A percentile compares a stretch with the other conserved stretches of the same genome.
These are phyloP conservation scores for Chrysoperla carnea DNA, from an alignment of 1,140 invertebrate species.

Conservation along the genomic window DNA sequence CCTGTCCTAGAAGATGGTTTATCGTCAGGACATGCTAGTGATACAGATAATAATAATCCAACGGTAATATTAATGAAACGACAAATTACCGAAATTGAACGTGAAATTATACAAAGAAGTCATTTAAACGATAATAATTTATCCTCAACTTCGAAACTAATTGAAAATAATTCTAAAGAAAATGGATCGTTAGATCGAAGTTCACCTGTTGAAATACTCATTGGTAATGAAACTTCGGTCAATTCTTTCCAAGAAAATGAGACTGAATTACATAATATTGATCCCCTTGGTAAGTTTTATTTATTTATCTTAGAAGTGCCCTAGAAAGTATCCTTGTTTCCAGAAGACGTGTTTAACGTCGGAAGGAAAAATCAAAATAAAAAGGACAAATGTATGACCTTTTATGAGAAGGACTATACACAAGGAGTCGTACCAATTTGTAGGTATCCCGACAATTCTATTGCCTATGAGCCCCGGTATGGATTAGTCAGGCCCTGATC, in stretches of 20 bases:
- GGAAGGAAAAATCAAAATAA: too few relatives aligned
- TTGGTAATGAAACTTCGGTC: background rate
- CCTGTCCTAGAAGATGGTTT: constrained; percentile 90
- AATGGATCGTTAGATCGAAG: constrained; percentile 2
- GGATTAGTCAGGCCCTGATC: too few relatives aligned
- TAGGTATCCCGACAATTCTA: too few relatives aligned
- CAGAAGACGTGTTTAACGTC: too few relatives aligned
- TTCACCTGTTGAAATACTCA: background rate
- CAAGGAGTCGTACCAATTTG: too few relatives aligned
- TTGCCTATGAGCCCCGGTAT: too few relatives aligned
- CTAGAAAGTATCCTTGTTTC: too few relatives aligned
- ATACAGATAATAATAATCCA: constrained; percentile 75
- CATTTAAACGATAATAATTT: constrained; percentile 18
- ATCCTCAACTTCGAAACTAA: constrained; percentile 5
- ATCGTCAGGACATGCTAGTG: constrained; percentile 78
- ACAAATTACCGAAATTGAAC: constrained; percentile 54
- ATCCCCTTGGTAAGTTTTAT: constrained; percentile 30
- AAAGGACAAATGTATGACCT: too few relatives aligned
- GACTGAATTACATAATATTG: constrained; percentile 39
- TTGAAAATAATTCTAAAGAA: background rate
- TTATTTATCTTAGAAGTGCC: background rate
- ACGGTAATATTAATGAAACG: constrained; percentile 51
- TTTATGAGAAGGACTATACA: too few relatives aligned
- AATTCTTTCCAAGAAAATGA: constrained; percentile 21
- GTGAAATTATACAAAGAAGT: constrained; percentile 46